phyloP scores from a whole-genome alignment of 2,888 invertebrate genomes.

The Eudemis profundana region DNA sequence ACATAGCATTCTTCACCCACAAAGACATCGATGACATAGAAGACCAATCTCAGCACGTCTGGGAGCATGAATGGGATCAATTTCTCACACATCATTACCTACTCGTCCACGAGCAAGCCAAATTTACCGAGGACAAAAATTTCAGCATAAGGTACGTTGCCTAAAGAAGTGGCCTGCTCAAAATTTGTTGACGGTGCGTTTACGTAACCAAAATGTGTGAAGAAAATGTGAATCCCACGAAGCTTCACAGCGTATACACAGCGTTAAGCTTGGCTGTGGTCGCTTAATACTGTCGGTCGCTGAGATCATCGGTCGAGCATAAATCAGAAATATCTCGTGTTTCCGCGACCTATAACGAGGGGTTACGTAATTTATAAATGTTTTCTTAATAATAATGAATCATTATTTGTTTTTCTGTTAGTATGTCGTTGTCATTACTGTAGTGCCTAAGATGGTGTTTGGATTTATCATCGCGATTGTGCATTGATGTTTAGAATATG shows the following conservation, averaged over 20 bases:
- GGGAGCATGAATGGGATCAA: slow-evolving; percentile 96
- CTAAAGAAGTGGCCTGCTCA: too few species aligned
- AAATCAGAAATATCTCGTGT: slow-evolving; percentile 27
- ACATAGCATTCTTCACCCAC: slow-evolving; percentile 89
- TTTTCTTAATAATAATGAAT: slow-evolving; percentile 30
- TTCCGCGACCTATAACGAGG: slow-evolving; percentile 19
- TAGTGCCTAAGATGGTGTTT: neutral
- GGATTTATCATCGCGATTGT: slow-evolving; percentile 11
- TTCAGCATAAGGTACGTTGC: slow-evolving; percentile 65
- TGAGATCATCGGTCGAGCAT: slow-evolving; percentile 25
- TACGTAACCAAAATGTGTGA: too few species aligned
- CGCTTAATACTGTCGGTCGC: too few species aligned
- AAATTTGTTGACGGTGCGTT: too few species aligned
- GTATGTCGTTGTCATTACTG: neutral
- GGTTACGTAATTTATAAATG: slow-evolving; percentile 36
- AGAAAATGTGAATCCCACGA: too few species aligned
- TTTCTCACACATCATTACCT: slow-evolving; percentile 89
- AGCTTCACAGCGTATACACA: too few species aligned
- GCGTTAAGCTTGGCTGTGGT: too few species aligned
- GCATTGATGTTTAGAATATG: slow-evolving; percentile 1
- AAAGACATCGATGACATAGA: slow-evolving; percentile 92
- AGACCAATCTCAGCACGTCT: slow-evolving; percentile 85
- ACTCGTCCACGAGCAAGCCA: slow-evolving; percentile 87
- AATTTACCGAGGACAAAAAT: slow-evolving; percentile 77
- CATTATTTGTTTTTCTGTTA: slow-evolving; percentile 32